Conservation (phyloP, 2,113 vertebrate species). For the Aphyosemion australe region DNA sequence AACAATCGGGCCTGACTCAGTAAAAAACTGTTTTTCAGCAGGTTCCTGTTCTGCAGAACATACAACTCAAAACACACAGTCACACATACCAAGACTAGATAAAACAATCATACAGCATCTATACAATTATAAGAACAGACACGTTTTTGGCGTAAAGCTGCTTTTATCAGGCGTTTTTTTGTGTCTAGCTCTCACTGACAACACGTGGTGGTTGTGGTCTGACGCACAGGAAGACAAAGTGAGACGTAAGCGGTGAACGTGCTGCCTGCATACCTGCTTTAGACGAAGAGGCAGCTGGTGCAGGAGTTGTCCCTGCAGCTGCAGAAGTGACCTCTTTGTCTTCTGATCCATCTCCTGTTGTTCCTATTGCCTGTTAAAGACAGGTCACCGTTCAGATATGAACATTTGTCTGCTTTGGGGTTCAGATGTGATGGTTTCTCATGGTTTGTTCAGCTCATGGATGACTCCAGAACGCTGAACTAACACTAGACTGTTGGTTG, state of each 20-base stretch:
- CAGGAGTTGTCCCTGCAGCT: background rate
- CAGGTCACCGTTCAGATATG: background rate
- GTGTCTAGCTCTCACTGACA: conserved; percentile 1
- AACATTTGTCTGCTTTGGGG: background rate
- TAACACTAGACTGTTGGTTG: too few species aligned
- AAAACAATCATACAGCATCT: too few species aligned
- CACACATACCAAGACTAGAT: too few species aligned
- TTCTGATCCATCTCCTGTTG: background rate
- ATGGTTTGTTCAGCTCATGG: too few species aligned
- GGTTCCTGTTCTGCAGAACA: too few species aligned
- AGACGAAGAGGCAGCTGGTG: rapidly evolving
- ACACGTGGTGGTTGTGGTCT: conserved; percentile 34
- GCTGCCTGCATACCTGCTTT: background rate
- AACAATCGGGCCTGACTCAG: too few species aligned
- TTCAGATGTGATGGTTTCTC: background rate
- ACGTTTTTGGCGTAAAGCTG: too few species aligned
- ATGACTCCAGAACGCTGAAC: too few species aligned
- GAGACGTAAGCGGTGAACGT: background rate
- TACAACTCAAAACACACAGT: too few species aligned
- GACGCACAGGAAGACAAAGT: conserved; percentile 46
- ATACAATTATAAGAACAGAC: too few species aligned
- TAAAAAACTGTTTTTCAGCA: too few species aligned
- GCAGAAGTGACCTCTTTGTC: too few species aligned
- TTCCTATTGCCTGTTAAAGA: background rate
- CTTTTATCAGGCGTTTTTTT: background rate